These are phyloP conservation scores for Luffia ferchaultella DNA, from an alignment of 2,888 invertebrate species.

Conservation along the genomic window DNA sequence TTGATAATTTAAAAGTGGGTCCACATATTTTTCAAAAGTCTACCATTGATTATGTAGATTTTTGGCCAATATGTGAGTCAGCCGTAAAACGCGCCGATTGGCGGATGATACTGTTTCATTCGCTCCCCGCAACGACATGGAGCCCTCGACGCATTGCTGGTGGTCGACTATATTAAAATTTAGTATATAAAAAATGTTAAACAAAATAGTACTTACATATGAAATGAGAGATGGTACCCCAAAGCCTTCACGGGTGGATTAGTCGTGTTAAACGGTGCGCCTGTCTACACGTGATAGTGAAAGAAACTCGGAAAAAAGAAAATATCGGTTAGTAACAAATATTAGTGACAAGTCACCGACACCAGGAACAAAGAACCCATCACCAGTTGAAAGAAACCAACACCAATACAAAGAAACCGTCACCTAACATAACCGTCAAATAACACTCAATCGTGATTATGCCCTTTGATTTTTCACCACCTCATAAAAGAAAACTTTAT, in stretches of 20 bases:
- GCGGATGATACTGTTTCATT: too few species aligned
- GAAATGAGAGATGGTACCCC: too few species aligned
- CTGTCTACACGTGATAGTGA: constrained; percentile 4
- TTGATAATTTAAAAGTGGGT: too few species aligned
- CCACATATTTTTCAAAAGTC: too few species aligned
- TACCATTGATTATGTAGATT: too few species aligned
- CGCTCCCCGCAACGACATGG: too few species aligned
- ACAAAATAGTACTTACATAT: too few species aligned
- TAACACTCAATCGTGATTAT: background rate
- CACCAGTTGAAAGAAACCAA: constrained; percentile 8
- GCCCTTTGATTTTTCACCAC: background rate
- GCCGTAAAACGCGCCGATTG: too few species aligned
- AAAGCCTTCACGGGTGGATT: background rate
- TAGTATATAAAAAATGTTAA: too few species aligned
- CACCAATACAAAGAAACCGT: constrained; percentile 16
- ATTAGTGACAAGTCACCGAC: constrained; percentile 1
- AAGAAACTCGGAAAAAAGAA: constrained; percentile 44
- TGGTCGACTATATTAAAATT: too few species aligned
- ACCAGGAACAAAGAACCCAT: background rate
- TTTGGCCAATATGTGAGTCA: too few species aligned
- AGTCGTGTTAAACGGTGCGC: background rate
- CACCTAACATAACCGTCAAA: constrained; percentile 37
- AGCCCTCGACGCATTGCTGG: too few species aligned
- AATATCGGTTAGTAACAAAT: constrained; percentile 41
- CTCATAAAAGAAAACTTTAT: background rate